A percentile compares a stretch with the other conserved stretches of the same genome.
These are phyloP conservation scores for Rhaphigaster nebulosa DNA, from an alignment of 2,888 invertebrate species.

Conservation along the genomic window DNA sequence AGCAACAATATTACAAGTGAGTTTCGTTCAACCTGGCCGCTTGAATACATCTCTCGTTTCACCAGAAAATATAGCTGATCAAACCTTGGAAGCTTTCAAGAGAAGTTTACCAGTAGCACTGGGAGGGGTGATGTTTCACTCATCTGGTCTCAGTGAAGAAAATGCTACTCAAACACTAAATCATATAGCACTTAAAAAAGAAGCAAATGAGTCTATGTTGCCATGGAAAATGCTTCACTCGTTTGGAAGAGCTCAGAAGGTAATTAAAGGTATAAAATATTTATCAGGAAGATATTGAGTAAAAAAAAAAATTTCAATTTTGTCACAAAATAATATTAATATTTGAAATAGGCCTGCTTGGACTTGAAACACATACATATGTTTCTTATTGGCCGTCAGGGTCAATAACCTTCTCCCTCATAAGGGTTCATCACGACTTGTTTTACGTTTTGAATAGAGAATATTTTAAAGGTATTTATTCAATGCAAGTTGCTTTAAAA, in stretches of 20 bases:
- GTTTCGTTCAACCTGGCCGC: slow-evolving; percentile 5
- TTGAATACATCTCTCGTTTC: neutral
- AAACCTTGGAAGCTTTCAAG: neutral
- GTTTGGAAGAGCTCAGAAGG: slow-evolving; percentile 49
- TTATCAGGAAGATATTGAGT: neutral
- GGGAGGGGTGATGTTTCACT: slow-evolving; percentile 13
- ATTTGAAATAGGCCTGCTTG: no score
- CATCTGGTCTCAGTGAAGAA: slow-evolving; percentile 28
- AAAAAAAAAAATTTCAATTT: no score
- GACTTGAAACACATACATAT: no score
- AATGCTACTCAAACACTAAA: neutral
- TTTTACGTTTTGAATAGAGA: no score
- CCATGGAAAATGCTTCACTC: slow-evolving; percentile 44
- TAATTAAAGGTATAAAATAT: neutral
- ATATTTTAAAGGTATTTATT: no score
- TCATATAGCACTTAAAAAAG: neutral
- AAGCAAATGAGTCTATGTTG: neutral
- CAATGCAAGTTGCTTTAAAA: no score
- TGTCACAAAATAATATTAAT: no score
- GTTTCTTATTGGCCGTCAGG: no score
- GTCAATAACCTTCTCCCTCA: no score
- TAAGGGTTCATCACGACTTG: no score
- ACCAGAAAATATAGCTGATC: neutral
- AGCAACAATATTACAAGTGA: neutral
- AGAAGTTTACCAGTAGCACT: neutral